phyloP scores from a whole-genome alignment of 1,140 invertebrate species.

The Ridgeia piscesae region DNA sequence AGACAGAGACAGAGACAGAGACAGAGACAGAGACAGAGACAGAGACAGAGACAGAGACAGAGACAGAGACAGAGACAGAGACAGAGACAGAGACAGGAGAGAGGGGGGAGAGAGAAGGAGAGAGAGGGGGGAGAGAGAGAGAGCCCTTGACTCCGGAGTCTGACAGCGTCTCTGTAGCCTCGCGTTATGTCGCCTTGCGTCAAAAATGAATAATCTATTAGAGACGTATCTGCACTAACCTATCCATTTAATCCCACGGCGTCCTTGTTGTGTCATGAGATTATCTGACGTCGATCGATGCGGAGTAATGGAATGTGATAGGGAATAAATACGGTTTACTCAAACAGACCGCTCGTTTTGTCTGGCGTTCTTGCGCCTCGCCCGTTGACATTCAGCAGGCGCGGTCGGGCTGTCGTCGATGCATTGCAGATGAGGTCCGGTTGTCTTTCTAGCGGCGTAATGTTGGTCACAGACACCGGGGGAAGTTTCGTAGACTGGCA shows the following conservation, averaged over 20 bases:
- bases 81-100: too few relatives aligned
- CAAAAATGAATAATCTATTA: slow-evolving; percentile 5
- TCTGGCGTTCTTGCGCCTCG: not conserved
- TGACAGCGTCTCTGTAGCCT: not conserved
- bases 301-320: not conserved
- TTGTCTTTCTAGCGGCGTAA: not conserved
- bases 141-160: too few relatives aligned
- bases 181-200: not conserved
- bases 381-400: not conserved
- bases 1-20: too few relatives aligned
- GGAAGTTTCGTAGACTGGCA: too few relatives aligned
- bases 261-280: not conserved
- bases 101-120: too few relatives aligned
- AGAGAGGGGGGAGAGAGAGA: too few relatives aligned
- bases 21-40: too few relatives aligned
- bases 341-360: not conserved
- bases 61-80: too few relatives aligned
- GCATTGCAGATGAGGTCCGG: too few relatives aligned
- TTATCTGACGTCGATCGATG: not conserved
- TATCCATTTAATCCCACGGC: not conserved
- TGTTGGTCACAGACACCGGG: not conserved
- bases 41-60: too few relatives aligned
- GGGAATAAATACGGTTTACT: not conserved
- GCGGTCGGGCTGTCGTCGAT: not conserved
- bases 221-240: not conserved